Evolutionary conservation across 2,113 vertebrate genomes (phyloP).

Genomic region (Abramis brama): DNA sequence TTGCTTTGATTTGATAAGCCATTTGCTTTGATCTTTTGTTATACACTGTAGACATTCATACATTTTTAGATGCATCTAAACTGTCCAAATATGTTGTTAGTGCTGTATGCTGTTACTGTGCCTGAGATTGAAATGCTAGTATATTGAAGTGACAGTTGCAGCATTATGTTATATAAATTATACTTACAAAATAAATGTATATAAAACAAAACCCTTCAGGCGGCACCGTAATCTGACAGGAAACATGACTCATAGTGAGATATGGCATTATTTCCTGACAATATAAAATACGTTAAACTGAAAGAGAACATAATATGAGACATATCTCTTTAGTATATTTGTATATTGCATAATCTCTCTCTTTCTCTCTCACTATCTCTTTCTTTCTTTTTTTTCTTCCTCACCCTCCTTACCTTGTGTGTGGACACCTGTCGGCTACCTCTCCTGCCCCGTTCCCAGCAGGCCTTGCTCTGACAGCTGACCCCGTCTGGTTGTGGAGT

Average conservation of each 20-base stretch:
- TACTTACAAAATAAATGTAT: conserved; percentile 8
- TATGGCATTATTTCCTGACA: conserved; percentile 13
- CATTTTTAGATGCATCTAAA: neutral
- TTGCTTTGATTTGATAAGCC: neutral
- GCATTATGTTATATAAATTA: conserved; percentile 9
- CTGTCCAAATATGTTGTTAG: neutral
- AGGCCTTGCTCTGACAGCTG: conserved; percentile 51
- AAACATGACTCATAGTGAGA: conserved; percentile 3
- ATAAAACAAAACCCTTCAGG: conserved; percentile 17
- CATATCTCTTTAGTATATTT: neutral
- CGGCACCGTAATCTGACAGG: conserved; percentile 2
- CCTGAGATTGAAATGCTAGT: neutral
- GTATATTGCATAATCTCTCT: neutral
- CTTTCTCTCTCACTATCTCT: neutral
- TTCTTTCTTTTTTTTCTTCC: conserved; percentile 19
- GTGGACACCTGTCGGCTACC: conserved; percentile 42
- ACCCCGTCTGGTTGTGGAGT: conserved; percentile 51
- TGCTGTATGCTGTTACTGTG: neutral
- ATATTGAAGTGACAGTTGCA: conserved; percentile 7
- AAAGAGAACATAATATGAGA: neutral
- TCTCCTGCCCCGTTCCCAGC: conserved; percentile 39
- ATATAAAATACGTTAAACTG: neutral
- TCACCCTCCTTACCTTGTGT: conserved; percentile 7
- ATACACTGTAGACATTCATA: neutral
- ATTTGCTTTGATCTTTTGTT: neutral